These are phyloP conservation scores for Aegithalos caudatus DNA, from an alignment of 2,113 vertebrate species.

Conservation along the genomic window DNA sequence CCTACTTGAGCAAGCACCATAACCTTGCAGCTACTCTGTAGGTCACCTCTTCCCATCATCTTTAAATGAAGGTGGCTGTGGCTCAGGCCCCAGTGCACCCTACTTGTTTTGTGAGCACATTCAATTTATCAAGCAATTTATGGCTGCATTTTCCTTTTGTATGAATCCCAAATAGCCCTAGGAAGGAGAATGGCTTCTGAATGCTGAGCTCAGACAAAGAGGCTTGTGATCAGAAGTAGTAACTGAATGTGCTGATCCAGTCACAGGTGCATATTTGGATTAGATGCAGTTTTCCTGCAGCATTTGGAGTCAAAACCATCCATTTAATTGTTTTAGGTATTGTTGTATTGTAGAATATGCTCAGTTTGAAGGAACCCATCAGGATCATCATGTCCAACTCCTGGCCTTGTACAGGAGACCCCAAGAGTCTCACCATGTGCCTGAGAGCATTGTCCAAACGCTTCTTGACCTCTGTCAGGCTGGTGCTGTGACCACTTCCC, in stretches of 20 bases:
- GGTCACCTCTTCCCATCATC: fast-evolving
- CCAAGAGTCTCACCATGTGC: neutral
- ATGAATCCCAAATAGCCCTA: neutral
- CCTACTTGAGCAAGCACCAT: neutral
- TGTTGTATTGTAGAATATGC: neutral
- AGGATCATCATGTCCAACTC: neutral
- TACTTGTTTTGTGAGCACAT: neutral
- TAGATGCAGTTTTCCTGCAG: neutral
- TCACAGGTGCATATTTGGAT: neutral
- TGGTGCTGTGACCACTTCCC: neutral
- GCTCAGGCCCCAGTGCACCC: neutral
- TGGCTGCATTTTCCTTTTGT: neutral
- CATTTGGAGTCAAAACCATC: neutral
- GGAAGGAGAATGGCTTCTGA: neutral
- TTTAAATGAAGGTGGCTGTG: neutral
- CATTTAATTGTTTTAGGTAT: neutral
- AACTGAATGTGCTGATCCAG: neutral
- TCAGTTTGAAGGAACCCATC: neutral
- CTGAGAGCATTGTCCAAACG: neutral
- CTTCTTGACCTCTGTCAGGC: neutral
- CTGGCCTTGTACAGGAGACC: neutral
- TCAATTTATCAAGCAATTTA: neutral
- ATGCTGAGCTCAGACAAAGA: neutral
- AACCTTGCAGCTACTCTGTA: neutral
- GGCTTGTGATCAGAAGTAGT: neutral